Percentiles rank a stretch among this genome's conserved stretches.
These are phyloP conservation scores for Phodopus roborovskii DNA, from an alignment of 2,113 vertebrate genomes.

Conservation along the genomic window DNA sequence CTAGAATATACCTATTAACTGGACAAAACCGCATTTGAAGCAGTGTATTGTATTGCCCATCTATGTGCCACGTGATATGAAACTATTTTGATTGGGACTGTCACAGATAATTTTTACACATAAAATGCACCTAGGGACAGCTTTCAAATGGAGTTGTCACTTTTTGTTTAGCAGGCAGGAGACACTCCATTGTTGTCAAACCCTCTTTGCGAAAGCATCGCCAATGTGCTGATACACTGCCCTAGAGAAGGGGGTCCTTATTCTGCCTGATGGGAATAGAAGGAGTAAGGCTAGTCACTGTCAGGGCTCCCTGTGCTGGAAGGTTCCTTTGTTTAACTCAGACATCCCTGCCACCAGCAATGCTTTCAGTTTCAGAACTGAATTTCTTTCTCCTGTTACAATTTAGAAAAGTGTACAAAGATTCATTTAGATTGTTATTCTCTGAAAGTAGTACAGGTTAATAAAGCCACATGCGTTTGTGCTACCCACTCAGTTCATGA, in stretches of 20 bases:
- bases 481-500: constrained; percentile 32
- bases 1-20: constrained; percentile 82
- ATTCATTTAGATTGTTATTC: constrained; percentile 49
- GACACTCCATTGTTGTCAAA: constrained; percentile 91
- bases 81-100: constrained; percentile 89
- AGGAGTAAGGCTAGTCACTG: constrained; percentile 35
- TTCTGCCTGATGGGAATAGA: constrained; percentile 70
- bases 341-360: constrained; percentile 50
- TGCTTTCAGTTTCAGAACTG: constrained; percentile 53
- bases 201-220: constrained; percentile 87
- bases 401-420: constrained; percentile 54
- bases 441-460: constrained; percentile 3
- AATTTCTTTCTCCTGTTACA: constrained; percentile 52
- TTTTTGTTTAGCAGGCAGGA: constrained; percentile 92
- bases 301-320: neutral
- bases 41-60: constrained; percentile 84
- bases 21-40: constrained; percentile 83
- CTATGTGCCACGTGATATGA: constrained; percentile 84
- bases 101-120: constrained; percentile 89
- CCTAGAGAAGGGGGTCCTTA: constrained; percentile 67
- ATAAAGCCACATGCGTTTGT: constrained; percentile 19
- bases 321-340: constrained; percentile 59
- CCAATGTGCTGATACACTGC: constrained; percentile 80
- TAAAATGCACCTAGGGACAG: constrained; percentile 87
- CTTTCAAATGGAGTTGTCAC: constrained; percentile 92